Conservation (phyloP, 23 tunicate genomes). For the Ciona savignyi region DNA sequence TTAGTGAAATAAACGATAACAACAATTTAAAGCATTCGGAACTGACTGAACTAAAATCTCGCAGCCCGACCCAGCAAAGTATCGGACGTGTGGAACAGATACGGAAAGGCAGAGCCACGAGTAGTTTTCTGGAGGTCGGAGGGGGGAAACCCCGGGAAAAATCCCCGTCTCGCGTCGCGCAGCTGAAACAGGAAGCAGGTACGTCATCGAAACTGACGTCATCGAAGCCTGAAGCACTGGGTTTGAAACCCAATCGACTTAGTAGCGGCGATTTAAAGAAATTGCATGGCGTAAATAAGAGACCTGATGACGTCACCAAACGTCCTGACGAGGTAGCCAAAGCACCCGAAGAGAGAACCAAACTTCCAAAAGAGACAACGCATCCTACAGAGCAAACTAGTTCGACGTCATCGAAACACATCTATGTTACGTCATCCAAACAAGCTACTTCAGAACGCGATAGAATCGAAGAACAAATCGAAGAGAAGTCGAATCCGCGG, state of each 20-base stretch:
- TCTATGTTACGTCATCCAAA: no score
- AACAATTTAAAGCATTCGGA: no score
- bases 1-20: conserved; percentile 1
- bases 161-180: not conserved
- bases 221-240: not conserved
- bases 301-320: not conserved
- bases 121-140: not conserved
- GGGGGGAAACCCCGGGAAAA: not conserved
- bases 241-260: not conserved
- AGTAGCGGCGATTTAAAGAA: not conserved
- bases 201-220: not conserved
- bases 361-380: no score
- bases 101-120: not conserved
- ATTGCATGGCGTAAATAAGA: not conserved
- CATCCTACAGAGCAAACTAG: no score
- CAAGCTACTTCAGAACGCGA: no score
- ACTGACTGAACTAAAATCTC: no score
- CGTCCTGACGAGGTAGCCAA: no score
- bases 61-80: not conserved
- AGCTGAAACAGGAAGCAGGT: not conserved
- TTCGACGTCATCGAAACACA: no score
- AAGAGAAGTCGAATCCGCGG: no score
- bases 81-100: not conserved
- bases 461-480: no score
- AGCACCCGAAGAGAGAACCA: no score